These are phyloP conservation scores for Prosopocoilus inquinatus DNA, from an alignment of 2,888 invertebrate species.

Conservation along the genomic window DNA sequence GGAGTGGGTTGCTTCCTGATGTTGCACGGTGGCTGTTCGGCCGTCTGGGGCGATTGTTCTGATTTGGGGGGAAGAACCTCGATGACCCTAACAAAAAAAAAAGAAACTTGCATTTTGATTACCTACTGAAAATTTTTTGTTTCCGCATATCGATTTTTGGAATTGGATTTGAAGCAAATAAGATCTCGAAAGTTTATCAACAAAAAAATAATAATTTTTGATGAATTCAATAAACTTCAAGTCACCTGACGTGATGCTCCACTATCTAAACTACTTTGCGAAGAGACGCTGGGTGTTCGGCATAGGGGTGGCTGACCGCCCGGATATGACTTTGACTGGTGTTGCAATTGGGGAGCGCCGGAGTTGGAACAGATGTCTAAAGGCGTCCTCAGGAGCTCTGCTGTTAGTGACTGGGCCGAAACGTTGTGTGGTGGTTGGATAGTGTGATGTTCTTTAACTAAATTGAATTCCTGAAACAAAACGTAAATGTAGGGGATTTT, in stretches of 20 bases:
- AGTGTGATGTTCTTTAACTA: conserved; percentile 62
- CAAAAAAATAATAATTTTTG: background rate
- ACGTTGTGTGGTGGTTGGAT: conserved; percentile 59
- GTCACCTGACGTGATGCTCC: conserved; percentile 39
- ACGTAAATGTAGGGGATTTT: too few species aligned
- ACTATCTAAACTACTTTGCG: conserved; percentile 80
- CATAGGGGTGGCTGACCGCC: conserved; percentile 61
- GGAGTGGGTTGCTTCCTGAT: conserved; percentile 45
- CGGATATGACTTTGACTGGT: conserved; percentile 68
- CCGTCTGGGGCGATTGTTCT: conserved; percentile 82
- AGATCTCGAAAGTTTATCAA: background rate
- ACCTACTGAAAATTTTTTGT: background rate
- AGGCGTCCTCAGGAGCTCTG: conserved; percentile 52
- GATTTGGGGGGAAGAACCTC: conserved; percentile 81
- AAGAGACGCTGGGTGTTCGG: conserved; percentile 77
- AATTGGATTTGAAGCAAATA: background rate
- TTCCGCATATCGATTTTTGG: background rate
- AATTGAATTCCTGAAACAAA: conserved; percentile 60
- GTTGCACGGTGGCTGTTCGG: conserved; percentile 53
- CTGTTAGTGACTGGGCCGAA: conserved; percentile 46
- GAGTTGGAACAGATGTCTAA: conserved; percentile 57
- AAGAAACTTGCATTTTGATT: background rate
- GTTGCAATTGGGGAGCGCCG: conserved; percentile 57
- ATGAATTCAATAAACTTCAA: background rate
- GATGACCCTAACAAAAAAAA: conserved; percentile 59